A percentile compares a stretch with the other conserved stretches of the same genome.
Conservation (phyloP, 2,113 vertebrate species). For the Alethe diademata region DNA sequence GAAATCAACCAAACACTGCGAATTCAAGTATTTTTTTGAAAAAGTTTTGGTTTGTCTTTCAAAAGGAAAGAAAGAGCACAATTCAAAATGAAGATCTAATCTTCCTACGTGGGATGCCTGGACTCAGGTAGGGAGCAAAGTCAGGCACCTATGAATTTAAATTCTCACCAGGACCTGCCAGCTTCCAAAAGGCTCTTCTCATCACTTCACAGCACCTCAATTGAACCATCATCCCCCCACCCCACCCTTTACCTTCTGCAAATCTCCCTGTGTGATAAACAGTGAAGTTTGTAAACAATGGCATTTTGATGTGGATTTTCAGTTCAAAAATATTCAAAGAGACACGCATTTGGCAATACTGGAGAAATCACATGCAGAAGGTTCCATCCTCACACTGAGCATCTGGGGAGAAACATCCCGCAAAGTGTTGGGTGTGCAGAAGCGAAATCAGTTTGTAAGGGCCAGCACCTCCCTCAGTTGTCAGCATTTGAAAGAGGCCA, state of each 20-base stretch:
- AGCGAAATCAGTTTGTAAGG: not conserved
- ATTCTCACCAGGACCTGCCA: not conserved
- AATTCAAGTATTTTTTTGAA: not conserved
- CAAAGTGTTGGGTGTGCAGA: not conserved
- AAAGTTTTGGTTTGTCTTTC: not conserved
- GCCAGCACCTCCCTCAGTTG: not conserved
- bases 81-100: not conserved
- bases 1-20: not conserved
- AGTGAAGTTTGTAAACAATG: not conserved
- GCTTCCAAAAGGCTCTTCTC: not conserved
- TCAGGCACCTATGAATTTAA: not conserved
- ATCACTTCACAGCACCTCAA: not conserved
- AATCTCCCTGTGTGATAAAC: not conserved
- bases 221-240: not conserved
- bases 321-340: not conserved
- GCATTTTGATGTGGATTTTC: not conserved
- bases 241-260: not conserved
- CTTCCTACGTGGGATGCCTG: not conserved
- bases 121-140: not conserved
- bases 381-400: not conserved
- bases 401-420: not conserved
- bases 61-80: not conserved
- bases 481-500: slow-evolving; percentile 14
- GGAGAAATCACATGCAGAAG: not conserved
- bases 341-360: not conserved